Percentiles rank a stretch among this genome's conserved stretches.
Conservation (phyloP, 2,797 vertebrate genomes). For the Galaxias olidus region DNA sequence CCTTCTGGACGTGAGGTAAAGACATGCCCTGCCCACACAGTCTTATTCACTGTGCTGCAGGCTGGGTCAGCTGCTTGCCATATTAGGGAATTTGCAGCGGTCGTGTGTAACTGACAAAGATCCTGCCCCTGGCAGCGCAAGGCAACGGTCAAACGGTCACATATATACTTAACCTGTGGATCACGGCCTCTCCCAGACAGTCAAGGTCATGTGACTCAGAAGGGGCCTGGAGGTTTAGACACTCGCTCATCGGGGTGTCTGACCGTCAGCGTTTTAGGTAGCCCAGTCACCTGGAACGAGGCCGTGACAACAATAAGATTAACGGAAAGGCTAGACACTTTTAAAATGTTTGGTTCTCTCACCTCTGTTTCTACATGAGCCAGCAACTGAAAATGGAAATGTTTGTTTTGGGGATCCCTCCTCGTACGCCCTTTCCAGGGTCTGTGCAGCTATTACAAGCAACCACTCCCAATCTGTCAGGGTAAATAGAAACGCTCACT, state of each 20-base stretch:
- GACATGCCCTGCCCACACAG: slow-evolving; percentile 33
- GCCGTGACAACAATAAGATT: no score
- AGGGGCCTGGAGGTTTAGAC: slow-evolving; percentile 12
- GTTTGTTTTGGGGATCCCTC: no score
- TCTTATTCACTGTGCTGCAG: slow-evolving; percentile 45
- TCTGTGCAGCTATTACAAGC: no score
- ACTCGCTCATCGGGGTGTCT: not conserved
- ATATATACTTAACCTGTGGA: slow-evolving; percentile 29
- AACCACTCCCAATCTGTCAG: no score
- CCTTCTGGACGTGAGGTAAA: not conserved
- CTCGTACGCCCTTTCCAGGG: no score
- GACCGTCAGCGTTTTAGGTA: slow-evolving; percentile 46
- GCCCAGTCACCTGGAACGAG: not conserved
- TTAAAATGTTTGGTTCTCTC: no score
- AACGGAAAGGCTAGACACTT: no score
- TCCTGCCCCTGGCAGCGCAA: slow-evolving; percentile 9
- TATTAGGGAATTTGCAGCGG: slow-evolving; percentile 67
- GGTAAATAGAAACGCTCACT: no score
- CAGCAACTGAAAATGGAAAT: no score
- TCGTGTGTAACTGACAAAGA: slow-evolving; percentile 14
- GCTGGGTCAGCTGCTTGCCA: slow-evolving; percentile 47
- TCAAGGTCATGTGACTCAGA: slow-evolving; percentile 53
- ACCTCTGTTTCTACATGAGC: no score
- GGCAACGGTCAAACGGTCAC: slow-evolving; percentile 26
- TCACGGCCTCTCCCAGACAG: slow-evolving; percentile 28